Evolutionary conservation across 2,888 invertebrate species (phyloP), one percentile per base, ranked within the genome.

Genomic region (Chirona hameri): DNA sequence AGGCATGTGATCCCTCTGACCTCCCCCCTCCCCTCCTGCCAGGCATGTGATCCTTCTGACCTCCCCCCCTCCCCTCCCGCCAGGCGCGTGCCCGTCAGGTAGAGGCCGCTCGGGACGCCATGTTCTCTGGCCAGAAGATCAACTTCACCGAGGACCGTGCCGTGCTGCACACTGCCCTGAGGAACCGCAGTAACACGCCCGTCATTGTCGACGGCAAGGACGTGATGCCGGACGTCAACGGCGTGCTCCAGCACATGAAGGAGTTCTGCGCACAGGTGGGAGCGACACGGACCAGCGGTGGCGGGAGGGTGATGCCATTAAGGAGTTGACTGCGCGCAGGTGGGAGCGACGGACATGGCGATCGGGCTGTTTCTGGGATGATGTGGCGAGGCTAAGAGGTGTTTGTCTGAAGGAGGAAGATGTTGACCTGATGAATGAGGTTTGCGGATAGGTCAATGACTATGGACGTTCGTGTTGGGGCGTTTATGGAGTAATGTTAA

Each of bases 111-210:
- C 91, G 98, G 85, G 92, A 95, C 89, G 94, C 94, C 48, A 98
- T 99, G 98, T 99, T 93, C 87, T 86, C 86, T 81, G 99, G 98
- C n/a, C 91, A 95, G 86, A 96, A 95, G 88, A 99, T 99, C 85
- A 99, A 99, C 90, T 96, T 97, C 87, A 99, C 99, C 0, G 99
- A 99, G 89, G 92, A 95, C 87, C 92, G 99, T 82, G 95, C 99
- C 27, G 99, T 99, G 0, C 90, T 99, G 15, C 99, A 99, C 88
- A 91, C 94, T 29, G 99, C 99, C 4, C 91, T 99, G 79, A 92
- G 99, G 82, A 98, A 99, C 89, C 91, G 95, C 81, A 89, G 91
- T 84, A 94, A 94, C 88, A 89, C 88, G 15, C 93, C 95, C 0
- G 94, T 99, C 86, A 84, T 93, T 29, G 93, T 98, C 4, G 93